Conservation (phyloP, 2,113 vertebrate species). For the Osmerus mordax region DNA sequence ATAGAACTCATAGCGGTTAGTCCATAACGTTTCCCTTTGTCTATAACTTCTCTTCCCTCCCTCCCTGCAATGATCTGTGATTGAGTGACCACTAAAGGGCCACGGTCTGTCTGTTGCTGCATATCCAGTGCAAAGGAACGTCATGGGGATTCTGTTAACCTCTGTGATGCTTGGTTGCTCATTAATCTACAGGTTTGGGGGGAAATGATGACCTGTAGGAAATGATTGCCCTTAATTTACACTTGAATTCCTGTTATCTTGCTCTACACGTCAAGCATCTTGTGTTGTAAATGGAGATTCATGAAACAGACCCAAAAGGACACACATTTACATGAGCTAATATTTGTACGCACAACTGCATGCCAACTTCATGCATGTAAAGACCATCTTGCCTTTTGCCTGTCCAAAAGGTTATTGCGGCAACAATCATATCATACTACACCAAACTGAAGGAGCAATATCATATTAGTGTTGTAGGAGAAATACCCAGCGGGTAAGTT, state of each 20-base stretch:
- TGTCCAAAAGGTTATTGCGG: conserved; percentile 76
- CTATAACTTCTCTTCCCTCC: too few relatives aligned
- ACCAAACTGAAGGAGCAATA: conserved; percentile 62
- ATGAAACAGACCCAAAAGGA: neutral
- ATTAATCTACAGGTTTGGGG: neutral
- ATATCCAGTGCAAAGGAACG: too few relatives aligned
- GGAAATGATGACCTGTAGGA: neutral
- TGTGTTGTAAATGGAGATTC: too few relatives aligned
- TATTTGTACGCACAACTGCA: conserved; percentile 33
- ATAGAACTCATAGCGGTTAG: conserved; percentile 65
- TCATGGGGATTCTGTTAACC: too few relatives aligned
- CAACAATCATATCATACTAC: conserved; percentile 80
- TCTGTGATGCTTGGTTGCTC: neutral
- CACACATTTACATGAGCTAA: conserved; percentile 55
- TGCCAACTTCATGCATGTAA: neutral
- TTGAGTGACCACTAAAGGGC: too few relatives aligned
- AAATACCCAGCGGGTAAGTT: conserved; percentile 85
- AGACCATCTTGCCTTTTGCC: neutral
- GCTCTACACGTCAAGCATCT: too few relatives aligned
- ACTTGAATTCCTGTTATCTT: neutral
- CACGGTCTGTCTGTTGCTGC: too few relatives aligned
- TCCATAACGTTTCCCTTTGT: neutral
- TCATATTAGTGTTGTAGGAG: conserved; percentile 78
- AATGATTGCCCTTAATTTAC: neutral
- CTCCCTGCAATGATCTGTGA: too few relatives aligned